Percentiles rank a stretch among this genome's conserved stretches.
Conservation (phyloP, 2,888 invertebrate species). For the Synergus laeviventris region DNA sequence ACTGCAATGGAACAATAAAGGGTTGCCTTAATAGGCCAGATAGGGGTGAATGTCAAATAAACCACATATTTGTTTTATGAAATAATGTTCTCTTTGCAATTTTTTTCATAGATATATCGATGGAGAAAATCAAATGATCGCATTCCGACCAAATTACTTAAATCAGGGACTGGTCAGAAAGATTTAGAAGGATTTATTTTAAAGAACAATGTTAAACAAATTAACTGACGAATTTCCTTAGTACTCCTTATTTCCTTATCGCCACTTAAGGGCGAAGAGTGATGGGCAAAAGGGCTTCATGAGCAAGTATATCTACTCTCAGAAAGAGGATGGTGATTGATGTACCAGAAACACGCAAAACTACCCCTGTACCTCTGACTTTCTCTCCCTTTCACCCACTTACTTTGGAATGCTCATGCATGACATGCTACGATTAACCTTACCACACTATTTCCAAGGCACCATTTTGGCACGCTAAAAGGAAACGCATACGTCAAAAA, state of each 20-base stretch:
- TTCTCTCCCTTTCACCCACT: slow-evolving; percentile 49
- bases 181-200: not conserved
- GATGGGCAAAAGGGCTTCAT: slow-evolving; percentile 67
- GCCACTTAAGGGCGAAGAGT: slow-evolving; percentile 67
- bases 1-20: slow-evolving; percentile 50
- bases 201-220: not conserved
- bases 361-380: slow-evolving; percentile 49
- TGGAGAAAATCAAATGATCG: no score
- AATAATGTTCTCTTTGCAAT: not conserved
- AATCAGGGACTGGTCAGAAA: no score
- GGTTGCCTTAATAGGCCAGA: slow-evolving; percentile 50
- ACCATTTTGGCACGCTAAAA: slow-evolving; percentile 1
- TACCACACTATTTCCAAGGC: slow-evolving; percentile 24
- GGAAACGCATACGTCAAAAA: not conserved
- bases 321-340: slow-evolving; percentile 68
- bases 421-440: slow-evolving; percentile 50
- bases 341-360: slow-evolving; percentile 69
- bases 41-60: slow-evolving; percentile 28
- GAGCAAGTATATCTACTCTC: slow-evolving; percentile 57
- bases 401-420: slow-evolving; percentile 62
- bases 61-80: not conserved
- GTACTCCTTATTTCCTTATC: slow-evolving; percentile 65
- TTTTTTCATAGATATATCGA: not conserved
- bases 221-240: slow-evolving; percentile 60
- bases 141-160: no score